Conservation (phyloP, 2,888 invertebrate genomes). For the Drosophila crucigera region DNA sequence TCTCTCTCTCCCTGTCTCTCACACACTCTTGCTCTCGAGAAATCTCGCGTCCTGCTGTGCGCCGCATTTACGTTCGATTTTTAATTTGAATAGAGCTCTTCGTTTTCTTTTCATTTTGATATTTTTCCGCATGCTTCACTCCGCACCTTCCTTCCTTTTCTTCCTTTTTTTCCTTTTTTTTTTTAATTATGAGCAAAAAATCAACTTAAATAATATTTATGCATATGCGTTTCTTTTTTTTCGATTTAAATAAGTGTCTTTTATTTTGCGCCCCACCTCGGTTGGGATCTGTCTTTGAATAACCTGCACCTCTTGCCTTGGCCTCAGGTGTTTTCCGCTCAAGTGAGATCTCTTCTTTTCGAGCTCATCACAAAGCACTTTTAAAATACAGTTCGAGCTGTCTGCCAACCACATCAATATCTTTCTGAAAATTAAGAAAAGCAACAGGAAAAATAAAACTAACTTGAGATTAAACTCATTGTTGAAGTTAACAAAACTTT, state of each 20-base stretch:
- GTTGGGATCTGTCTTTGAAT: conserved; percentile 19
- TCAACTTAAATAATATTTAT: conserved; percentile 80
- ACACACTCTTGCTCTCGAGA: conserved; percentile 29
- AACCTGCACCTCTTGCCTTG: conserved; percentile 15
- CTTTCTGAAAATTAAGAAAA: background rate
- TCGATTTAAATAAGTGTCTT: conserved; percentile 75
- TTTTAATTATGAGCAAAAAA: conserved; percentile 76
- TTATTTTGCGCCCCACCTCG: conserved; percentile 37
- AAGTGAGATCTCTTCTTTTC: conserved; percentile 6
- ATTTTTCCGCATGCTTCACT: conserved; percentile 16
- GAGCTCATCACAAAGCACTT: conserved; percentile 19
- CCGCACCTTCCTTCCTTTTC: conserved; percentile 5
- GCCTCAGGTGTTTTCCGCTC: conserved; percentile 18
- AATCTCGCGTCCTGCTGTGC: conserved; percentile 76
- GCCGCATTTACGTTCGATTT: conserved; percentile 81
- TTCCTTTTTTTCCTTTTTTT: conserved; percentile 39
- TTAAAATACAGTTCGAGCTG: conserved; percentile 3
- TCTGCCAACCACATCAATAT: background rate
- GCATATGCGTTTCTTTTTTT: conserved; percentile 65
- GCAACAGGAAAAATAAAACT: background rate
- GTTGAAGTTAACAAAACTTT: background rate
- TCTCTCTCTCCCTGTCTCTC: conserved; percentile 14
- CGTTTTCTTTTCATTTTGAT: conserved; percentile 28
- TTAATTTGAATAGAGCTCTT: conserved; percentile 78
- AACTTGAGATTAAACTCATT: no score